A percentile compares a stretch with the other conserved stretches of the same genome.
Conservation (phyloP, 2,797 vertebrate genomes). For the Lycodopsis pacificus region DNA sequence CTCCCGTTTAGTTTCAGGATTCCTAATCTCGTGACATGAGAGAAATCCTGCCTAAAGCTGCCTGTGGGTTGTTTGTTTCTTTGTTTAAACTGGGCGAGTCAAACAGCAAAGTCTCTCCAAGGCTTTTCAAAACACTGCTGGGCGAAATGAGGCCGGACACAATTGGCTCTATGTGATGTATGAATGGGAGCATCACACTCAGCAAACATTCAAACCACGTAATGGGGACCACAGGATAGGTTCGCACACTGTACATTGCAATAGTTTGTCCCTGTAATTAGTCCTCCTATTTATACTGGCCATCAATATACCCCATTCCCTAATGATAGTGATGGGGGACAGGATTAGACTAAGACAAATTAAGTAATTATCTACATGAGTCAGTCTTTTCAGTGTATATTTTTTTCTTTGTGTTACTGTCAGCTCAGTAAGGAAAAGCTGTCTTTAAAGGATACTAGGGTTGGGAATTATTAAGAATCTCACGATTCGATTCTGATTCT, state of each 20-base stretch:
- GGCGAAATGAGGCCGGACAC: background rate
- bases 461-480: background rate
- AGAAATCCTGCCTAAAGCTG: background rate
- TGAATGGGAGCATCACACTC: background rate
- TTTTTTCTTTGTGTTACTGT: background rate
- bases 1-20: background rate
- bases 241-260: background rate
- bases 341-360: background rate
- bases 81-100: background rate
- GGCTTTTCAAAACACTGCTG: background rate
- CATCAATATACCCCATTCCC: background rate
- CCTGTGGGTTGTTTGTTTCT: conserved; percentile 2
- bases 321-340: background rate
- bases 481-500: background rate
- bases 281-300: background rate
- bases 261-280: background rate
- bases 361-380: background rate
- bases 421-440: background rate
- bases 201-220: background rate
- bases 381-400: background rate
- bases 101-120: background rate
- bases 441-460: background rate
- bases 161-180: background rate
- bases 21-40: conserved; percentile 6
- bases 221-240: background rate